Percentiles rank a stretch among this genome's conserved stretches.
These are phyloP conservation scores for Meteorus sp. DNA, from an alignment of 1,140 invertebrate species.

Conservation along the genomic window DNA sequence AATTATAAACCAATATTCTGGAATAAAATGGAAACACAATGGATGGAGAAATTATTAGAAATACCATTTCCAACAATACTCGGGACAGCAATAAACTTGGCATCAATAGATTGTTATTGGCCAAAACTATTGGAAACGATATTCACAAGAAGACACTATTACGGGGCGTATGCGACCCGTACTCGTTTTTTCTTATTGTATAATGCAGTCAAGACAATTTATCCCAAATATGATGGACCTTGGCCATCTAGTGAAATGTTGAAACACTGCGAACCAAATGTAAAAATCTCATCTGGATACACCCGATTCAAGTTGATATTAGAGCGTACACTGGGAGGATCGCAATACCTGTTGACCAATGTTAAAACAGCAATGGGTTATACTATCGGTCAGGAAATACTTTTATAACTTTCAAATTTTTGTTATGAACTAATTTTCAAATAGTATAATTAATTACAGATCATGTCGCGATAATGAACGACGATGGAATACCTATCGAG, in stretches of 20 bases:
- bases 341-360: conserved; percentile 51
- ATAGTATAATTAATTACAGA: conserved; percentile 50
- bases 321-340: conserved; percentile 53
- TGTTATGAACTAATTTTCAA: too few species aligned
- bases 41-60: conserved; percentile 45
- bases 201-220: conserved; percentile 61
- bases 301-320: conserved; percentile 49
- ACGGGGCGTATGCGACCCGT: neutral
- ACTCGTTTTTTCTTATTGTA: conserved; percentile 60
- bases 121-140: conserved; percentile 57
- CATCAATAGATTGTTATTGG: conserved; percentile 61
- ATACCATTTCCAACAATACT: conserved; percentile 45
- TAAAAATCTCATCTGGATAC: conserved; percentile 20
- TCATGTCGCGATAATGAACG: conserved; percentile 58
- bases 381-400: conserved; percentile 58
- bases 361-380: conserved; percentile 53
- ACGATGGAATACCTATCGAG: conserved; percentile 58
- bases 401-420: too few species aligned
- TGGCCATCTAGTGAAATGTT: conserved; percentile 44
- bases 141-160: conserved; percentile 49
- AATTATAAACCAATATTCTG: conserved; percentile 65
- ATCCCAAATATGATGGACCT: conserved; percentile 54
- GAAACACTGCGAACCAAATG: neutral
- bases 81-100: conserved; percentile 58
- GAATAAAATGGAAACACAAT: conserved; percentile 54